These are phyloP conservation scores for Mastomys coucha DNA, from an alignment of 2,113 vertebrate genomes.

Conservation along the genomic window DNA sequence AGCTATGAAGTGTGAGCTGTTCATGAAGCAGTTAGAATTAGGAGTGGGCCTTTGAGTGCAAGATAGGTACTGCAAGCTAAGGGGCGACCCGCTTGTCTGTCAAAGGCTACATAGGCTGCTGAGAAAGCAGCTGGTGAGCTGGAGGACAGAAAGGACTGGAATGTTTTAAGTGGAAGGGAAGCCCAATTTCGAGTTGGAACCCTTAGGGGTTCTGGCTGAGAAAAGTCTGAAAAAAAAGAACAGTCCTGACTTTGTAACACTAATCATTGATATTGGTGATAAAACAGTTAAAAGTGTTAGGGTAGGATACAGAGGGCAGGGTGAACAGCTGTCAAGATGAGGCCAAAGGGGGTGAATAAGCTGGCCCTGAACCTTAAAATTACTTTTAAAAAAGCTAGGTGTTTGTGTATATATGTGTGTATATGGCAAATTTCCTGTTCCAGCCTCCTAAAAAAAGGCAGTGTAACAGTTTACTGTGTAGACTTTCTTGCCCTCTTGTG, in stretches of 20 bases:
- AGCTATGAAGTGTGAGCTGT: background rate
- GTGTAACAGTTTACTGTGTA: background rate
- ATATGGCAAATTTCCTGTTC: background rate
- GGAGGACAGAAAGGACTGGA: background rate
- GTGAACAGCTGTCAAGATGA: background rate
- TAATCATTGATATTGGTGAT: background rate
- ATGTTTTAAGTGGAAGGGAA: background rate
- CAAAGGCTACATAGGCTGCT: background rate
- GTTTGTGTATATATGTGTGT: too few species aligned
- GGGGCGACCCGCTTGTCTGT: background rate
- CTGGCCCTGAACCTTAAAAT: background rate
- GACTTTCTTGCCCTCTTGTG: background rate
- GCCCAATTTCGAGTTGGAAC: background rate
- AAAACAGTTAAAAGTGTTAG: background rate
- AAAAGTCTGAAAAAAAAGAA: background rate
- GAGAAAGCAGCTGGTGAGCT: conserved; percentile 13
- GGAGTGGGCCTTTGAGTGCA: background rate
- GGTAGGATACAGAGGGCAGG: background rate
- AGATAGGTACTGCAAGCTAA: background rate
- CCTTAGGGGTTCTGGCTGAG: background rate
- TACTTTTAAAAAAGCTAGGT: background rate
- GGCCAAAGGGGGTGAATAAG: background rate
- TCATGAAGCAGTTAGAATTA: background rate
- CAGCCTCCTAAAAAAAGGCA: background rate
- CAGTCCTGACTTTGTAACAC: background rate